Percentiles rank a stretch among this genome's conserved stretches.
Conservation (phyloP, 1,140 invertebrate species). For the Caenorhabditis latens region DNA sequence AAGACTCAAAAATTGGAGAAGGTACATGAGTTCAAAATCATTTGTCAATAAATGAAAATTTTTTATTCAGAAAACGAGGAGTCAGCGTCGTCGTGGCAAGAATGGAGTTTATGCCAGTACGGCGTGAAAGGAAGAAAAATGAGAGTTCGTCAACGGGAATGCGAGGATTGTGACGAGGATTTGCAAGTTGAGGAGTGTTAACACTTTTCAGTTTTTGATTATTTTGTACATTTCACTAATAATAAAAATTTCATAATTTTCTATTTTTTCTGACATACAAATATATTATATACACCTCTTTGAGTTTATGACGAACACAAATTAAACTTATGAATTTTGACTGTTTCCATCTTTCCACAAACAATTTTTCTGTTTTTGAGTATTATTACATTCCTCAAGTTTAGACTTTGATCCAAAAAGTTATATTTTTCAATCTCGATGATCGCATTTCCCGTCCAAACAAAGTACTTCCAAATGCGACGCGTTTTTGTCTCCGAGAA, state of each 20-base stretch:
- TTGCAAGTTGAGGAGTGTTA: constrained; percentile 55
- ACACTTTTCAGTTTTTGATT: background rate
- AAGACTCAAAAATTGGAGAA: background rate
- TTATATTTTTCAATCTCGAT: background rate
- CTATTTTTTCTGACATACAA: too few relatives aligned
- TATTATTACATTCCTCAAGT: background rate
- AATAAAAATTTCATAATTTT: background rate
- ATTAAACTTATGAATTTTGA: too few relatives aligned
- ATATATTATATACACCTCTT: too few relatives aligned
- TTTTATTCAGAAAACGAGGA: background rate
- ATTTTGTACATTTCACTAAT: constrained; percentile 17
- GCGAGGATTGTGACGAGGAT: constrained; percentile 55
- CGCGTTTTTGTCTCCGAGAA: background rate
- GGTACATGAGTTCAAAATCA: background rate
- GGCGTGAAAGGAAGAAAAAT: constrained; percentile 54
- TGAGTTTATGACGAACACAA: too few relatives aligned
- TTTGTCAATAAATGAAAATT: background rate
- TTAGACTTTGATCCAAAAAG: background rate
- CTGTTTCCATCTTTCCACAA: too few relatives aligned
- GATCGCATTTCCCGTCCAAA: background rate
- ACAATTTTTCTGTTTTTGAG: too few relatives aligned
- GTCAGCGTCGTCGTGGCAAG: constrained; percentile 39
- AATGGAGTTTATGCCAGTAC: constrained; percentile 60
- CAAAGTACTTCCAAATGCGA: background rate
- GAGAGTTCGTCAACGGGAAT: constrained; percentile 56